Base-by-base conservation (phyloP, 1,140 invertebrate genomes). In the Varroa destructor region DNA sequence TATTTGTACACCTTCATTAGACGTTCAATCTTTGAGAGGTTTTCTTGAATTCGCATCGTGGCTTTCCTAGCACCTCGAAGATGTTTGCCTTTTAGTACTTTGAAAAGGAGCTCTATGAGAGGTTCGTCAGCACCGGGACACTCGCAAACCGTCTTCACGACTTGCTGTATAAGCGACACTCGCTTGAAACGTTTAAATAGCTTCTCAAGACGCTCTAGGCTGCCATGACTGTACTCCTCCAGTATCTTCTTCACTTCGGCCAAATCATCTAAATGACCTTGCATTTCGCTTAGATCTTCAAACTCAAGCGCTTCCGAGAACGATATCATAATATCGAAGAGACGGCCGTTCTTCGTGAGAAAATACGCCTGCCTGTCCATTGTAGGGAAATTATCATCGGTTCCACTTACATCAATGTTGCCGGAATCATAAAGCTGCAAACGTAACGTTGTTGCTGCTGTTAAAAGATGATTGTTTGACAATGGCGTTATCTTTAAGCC, bases 231-330 rank as follows among this genome's bases (percentile, higher is more conserved):
- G 61, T 67, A 67, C 3, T 67, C 40, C 8, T 14, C 40, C 12
- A 67, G 61, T 12, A 67, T 67, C 37, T 67, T 12, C 3, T 37
- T 12, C 12, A 67, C 46, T 67, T 67, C 61, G 8, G 61, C 61
- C 2, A 67, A 37, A 67, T 67, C 61, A 67, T 67, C 61, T 2
- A 67, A 40, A 67, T 67, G 61, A 40, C 61, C 61, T 10, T 25
- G 61, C 61, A 67, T 67, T 40, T 67, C 61, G 37, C 40, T 46
- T 46, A 67, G 37, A 12, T 67, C 61, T 40, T 67, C 61, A 8
- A 67, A 67, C 36, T 67, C 61, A 2, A 67, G 61, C 37, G 61
- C 61, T 8, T 67, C 61, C 12, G 61, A 67, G 37, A 67, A 67
- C 8, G 37, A 67, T 14, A 67, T 67, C 12, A 12, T 12, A 37